Conservation (phyloP, 2,888 invertebrate species). For the Laothoe populi region DNA sequence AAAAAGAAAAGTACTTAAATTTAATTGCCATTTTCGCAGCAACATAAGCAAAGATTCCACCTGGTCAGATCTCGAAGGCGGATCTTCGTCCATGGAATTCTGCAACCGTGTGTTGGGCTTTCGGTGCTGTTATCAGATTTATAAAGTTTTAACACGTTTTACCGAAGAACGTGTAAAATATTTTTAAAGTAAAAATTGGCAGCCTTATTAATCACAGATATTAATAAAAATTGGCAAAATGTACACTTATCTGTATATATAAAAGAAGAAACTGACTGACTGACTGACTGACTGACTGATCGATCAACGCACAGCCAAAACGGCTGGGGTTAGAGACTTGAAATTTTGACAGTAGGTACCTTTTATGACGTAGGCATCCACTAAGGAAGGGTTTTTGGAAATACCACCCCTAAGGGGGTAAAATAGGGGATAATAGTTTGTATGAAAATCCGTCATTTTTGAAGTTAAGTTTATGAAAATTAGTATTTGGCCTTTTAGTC, state of each 20-base stretch:
- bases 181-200: neutral
- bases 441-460: too few relatives aligned
- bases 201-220: constrained; percentile 4
- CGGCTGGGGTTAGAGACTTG: too few relatives aligned
- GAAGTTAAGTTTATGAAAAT: too few relatives aligned
- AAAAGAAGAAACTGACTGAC: too few relatives aligned
- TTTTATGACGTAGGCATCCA: too few relatives aligned
- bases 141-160: constrained; percentile 8
- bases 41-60: constrained; percentile 4
- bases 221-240: constrained; percentile 22
- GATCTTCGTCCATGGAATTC: neutral
- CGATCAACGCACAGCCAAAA: too few relatives aligned
- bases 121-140: neutral
- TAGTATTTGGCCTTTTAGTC: too few relatives aligned
- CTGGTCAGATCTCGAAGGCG: neutral
- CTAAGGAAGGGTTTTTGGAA: too few relatives aligned
- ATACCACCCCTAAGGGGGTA: too few relatives aligned
- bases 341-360: too few relatives aligned
- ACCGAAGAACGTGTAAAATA: neutral
- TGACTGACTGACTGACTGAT: too few relatives aligned
- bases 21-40: neutral
- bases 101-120: neutral
- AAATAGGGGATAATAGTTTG: too few relatives aligned
- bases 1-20: neutral
- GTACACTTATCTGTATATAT: constrained; percentile 11